Percentiles rank a stretch among this genome's conserved stretches.
Evolutionary conservation across 2,888 invertebrate species (phyloP).

Genomic region (Microplitis deprimator): DNA sequence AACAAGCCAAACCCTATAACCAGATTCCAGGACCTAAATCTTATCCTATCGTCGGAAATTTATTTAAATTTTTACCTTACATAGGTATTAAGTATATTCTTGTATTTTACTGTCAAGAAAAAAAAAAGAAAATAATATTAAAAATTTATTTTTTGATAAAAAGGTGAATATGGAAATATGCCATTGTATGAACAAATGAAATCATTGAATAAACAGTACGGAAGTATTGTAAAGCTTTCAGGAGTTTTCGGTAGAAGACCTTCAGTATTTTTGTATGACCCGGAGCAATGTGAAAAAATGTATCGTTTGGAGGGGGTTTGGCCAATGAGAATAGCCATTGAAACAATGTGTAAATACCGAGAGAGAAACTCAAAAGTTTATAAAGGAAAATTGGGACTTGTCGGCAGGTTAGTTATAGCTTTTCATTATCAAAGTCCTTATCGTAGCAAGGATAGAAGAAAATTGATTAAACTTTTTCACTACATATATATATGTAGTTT

Average conservation of each 20-base stretch:
- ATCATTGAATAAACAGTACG: slow-evolving; percentile 63
- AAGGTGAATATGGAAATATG: slow-evolving; percentile 56
- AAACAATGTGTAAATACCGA: slow-evolving; percentile 69
- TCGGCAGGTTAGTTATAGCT: slow-evolving; percentile 54
- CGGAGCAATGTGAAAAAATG: slow-evolving; percentile 62
- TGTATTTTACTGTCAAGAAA: not conserved
- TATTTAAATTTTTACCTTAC: slow-evolving; percentile 59
- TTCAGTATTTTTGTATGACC: slow-evolving; percentile 57
- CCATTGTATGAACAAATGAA: slow-evolving; percentile 48
- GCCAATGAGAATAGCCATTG: slow-evolving; percentile 69
- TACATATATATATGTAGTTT: not conserved
- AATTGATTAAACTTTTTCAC: slow-evolving; percentile 5
- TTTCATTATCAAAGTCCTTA: slow-evolving; percentile 4
- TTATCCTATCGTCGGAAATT: slow-evolving; percentile 70
- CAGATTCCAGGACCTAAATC: slow-evolving; percentile 73
- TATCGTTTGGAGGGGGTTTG: slow-evolving; percentile 72
- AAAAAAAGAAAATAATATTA: slow-evolving; percentile 9
- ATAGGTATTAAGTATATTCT: slow-evolving; percentile 52
- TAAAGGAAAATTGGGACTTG: slow-evolving; percentile 57
- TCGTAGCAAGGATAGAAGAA: not conserved
- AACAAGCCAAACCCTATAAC: slow-evolving; percentile 62
- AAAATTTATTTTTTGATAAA: not conserved
- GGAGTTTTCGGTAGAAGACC: slow-evolving; percentile 61
- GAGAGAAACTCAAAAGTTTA: slow-evolving; percentile 66
- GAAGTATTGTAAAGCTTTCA: slow-evolving; percentile 71